A percentile compares a stretch with the other conserved stretches of the same genome.
Conservation (phyloP, 2,113 vertebrate genomes). For the Gobio gobio region DNA sequence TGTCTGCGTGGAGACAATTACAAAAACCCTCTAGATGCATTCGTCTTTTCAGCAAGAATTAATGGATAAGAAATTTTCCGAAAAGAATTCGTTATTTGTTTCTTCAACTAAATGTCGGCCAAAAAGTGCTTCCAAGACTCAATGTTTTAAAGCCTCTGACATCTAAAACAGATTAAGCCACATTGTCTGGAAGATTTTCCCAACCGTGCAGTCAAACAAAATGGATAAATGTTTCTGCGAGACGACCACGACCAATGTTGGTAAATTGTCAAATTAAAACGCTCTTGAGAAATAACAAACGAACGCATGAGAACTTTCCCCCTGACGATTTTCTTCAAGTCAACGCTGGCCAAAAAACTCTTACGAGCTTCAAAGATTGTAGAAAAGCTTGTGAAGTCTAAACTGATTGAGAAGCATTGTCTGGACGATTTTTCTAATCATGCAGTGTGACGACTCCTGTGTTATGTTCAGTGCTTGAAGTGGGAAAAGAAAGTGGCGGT, state of each 20-base stretch:
- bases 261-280: slow-evolving; percentile 28
- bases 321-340: slow-evolving; percentile 7
- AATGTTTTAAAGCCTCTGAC: neutral
- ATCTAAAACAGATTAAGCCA: neutral
- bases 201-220: slow-evolving; percentile 7
- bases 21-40: slow-evolving; percentile 16
- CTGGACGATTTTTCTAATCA: neutral
- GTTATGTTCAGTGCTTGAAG: too few relatives aligned
- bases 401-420: slow-evolving; percentile 5
- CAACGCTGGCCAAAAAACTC: neutral
- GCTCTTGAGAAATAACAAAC: slow-evolving; percentile 19
- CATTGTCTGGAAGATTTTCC: slow-evolving; percentile 20
- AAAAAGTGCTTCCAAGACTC: slow-evolving; percentile 5
- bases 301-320: neutral
- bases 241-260: slow-evolving; percentile 1
- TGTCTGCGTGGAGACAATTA: neutral
- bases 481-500: too few relatives aligned
- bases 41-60: slow-evolving; percentile 30
- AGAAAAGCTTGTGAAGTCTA: slow-evolving; percentile 16
- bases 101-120: neutral
- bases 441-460: neutral
- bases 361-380: neutral
- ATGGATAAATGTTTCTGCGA: slow-evolving; percentile 9
- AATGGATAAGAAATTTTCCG: neutral
- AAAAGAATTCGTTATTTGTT: slow-evolving; percentile 22